phyloP scores from a whole-genome alignment of 2,797 vertebrate genomes.

The Galaxias olidus region DNA sequence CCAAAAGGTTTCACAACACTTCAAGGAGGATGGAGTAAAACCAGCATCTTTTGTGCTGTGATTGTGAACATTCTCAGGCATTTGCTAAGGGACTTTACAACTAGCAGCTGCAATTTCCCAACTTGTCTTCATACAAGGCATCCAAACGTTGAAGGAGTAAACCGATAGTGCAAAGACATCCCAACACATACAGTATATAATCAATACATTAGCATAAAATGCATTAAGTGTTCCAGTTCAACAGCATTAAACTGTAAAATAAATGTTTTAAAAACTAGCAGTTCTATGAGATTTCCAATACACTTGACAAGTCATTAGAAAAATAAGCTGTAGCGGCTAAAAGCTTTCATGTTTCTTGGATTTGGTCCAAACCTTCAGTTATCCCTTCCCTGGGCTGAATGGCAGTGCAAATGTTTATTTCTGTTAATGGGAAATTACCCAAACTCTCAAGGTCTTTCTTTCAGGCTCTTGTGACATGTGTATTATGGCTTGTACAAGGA shows the following conservation, averaged over 20 bases:
- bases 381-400: conserved; percentile 31
- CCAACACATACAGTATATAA: conserved; percentile 21
- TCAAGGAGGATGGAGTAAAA: no score
- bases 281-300: conserved; percentile 14
- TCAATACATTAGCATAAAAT: conserved; percentile 18
- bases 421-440: conserved; percentile 22
- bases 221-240: conserved; percentile 42
- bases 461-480: conserved; percentile 19
- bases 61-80: conserved; percentile 6
- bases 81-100: conserved; percentile 19
- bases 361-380: conserved; percentile 30
- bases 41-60: no score
- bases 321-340: conserved; percentile 35
- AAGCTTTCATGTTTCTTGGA: conserved; percentile 23
- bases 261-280: conserved; percentile 28
- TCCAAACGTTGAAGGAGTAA: conserved; percentile 21
- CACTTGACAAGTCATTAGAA: conserved; percentile 32
- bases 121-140: conserved; percentile 8
- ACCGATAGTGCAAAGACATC: conserved; percentile 55
- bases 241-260: conserved; percentile 20
- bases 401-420: conserved; percentile 37
- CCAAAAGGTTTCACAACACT: no score
- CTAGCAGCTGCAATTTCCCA: conserved; percentile 33
- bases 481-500: conserved; percentile 38
- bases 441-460: conserved; percentile 13